phyloP scores from a whole-genome alignment of 2,113 vertebrate genomes.

The Mobula hypostoma region DNA sequence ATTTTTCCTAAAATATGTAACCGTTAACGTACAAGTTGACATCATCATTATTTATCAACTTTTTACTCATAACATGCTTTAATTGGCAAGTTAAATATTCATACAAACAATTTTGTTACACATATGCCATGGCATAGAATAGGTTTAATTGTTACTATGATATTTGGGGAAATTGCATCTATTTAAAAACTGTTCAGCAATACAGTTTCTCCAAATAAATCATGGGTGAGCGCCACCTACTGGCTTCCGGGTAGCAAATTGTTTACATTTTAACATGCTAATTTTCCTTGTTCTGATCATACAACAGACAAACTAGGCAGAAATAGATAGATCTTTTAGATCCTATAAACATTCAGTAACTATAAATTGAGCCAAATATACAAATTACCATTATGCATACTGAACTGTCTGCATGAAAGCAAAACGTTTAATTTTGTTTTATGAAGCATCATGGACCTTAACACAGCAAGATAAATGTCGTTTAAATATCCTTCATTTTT shows the following conservation, averaged over 20 bases:
- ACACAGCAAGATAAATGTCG: neutral
- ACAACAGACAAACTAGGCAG: neutral
- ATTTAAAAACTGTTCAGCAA: neutral
- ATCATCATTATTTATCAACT: neutral
- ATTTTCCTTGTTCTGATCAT: neutral
- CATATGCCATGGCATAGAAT: neutral
- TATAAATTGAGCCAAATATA: neutral
- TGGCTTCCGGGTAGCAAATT: neutral
- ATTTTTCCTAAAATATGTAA: neutral
- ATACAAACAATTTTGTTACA: neutral
- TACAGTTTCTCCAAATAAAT: neutral
- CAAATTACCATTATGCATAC: neutral
- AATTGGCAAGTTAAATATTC: neutral
- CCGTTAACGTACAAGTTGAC: neutral
- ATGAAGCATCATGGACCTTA: neutral
- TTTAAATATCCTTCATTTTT: conserved; percentile 1
- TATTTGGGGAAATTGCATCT: neutral
- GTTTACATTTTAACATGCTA: neutral
- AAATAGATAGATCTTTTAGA: neutral
- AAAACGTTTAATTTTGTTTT: neutral
- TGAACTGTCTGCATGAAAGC: neutral
- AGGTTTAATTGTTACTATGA: neutral
- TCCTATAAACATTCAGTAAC: neutral
- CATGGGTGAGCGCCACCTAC: conserved; percentile 32
- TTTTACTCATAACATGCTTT: neutral